Conservation (phyloP, 2,797 vertebrate genomes). For the Scleropages formosus region DNA sequence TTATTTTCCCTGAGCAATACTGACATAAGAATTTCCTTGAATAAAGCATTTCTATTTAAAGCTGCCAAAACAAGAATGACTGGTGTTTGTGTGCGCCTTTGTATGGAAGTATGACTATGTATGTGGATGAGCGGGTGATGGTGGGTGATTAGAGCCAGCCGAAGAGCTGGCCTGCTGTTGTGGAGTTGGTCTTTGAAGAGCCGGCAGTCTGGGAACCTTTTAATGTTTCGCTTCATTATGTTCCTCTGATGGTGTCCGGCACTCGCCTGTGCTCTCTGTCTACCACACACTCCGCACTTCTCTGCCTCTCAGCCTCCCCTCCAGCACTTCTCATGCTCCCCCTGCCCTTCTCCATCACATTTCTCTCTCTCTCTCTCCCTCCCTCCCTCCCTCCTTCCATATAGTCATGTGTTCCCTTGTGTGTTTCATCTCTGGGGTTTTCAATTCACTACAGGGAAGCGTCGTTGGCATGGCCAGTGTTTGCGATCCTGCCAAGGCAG, state of each 20-base stretch:
- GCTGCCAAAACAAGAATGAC: not conserved
- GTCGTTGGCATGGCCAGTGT: conserved; percentile 15
- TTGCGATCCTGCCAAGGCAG: conserved; percentile 27
- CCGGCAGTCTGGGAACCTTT: conserved; percentile 31
- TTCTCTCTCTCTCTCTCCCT: conserved; percentile 17
- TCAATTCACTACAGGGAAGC: not conserved
- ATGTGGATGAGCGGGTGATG: not conserved
- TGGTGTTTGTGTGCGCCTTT: not conserved
- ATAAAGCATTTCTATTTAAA: conserved; percentile 1
- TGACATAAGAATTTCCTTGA: not conserved
- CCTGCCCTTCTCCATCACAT: not conserved
- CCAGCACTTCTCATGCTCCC: not conserved
- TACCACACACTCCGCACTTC: not conserved
- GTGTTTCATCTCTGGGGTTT: not conserved
- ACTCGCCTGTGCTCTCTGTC: not conserved
- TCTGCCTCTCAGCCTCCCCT: not conserved
- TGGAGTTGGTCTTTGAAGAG: conserved; percentile 33
- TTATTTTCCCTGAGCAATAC: conserved; percentile 14
- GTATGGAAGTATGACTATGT: not conserved
- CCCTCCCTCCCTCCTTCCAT: not conserved
- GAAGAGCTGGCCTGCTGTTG: conserved; percentile 28
- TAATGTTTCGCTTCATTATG: conserved; percentile 39
- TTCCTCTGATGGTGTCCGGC: conserved; percentile 6
- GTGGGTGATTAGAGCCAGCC: not conserved
- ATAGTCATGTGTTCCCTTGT: not conserved